Conservation (phyloP, 2,797 vertebrate genomes). For the Antrozous pallidus region DNA sequence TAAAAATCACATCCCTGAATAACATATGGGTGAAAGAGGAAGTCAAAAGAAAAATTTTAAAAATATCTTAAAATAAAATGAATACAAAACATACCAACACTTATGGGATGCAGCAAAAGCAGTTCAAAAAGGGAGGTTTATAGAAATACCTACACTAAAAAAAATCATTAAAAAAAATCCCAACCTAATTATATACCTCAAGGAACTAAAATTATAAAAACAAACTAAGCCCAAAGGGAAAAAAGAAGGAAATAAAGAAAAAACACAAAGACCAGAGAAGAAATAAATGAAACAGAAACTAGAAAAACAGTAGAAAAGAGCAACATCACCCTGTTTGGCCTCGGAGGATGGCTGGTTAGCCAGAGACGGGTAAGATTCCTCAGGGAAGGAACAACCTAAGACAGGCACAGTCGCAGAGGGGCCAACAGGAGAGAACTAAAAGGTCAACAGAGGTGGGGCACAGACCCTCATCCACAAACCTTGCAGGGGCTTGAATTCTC, state of each 20-base stretch:
- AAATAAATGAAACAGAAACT: not conserved
- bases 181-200: not conserved
- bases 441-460: no score
- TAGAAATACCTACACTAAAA: not conserved
- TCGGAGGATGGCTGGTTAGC: no score
- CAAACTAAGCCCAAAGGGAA: not conserved
- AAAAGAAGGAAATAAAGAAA: not conserved
- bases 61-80: not conserved
- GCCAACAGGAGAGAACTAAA: no score
- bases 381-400: no score
- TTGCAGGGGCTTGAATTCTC: no score
- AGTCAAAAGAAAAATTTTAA: not conserved
- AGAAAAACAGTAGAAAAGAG: not conserved
- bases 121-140: not conserved
- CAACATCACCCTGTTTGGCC: no score
- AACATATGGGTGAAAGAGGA: not conserved
- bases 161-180: not conserved
- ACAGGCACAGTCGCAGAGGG: no score
- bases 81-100: not conserved
- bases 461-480: no score
- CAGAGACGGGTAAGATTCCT: no score
- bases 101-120: not conserved
- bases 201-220: not conserved
- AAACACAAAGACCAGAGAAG: not conserved
- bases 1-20: not conserved